phyloP scores from a whole-genome alignment of 2,888 invertebrate genomes.

The Gymnosoma rotundatum region DNA sequence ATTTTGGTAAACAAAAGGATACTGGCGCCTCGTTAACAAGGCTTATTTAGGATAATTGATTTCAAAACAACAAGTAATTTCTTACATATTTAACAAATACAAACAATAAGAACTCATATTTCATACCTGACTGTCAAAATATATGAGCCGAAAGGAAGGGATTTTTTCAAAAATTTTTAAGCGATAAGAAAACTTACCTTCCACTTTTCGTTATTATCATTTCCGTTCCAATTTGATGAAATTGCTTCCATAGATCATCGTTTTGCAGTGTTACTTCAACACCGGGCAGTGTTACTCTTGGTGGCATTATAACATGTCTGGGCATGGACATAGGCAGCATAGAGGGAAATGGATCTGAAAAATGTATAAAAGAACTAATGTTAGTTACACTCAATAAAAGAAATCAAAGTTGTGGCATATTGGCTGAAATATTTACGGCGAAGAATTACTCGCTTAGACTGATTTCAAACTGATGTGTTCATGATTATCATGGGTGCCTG shows the following conservation, averaged over 20 bases:
- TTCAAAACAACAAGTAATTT: slow-evolving; percentile 32
- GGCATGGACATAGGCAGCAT: slow-evolving; percentile 80
- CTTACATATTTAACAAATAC: background rate
- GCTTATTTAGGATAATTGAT: slow-evolving; percentile 56
- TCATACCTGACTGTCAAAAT: slow-evolving; percentile 9
- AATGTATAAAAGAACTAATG: background rate
- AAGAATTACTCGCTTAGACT: no score
- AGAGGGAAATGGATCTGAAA: slow-evolving; percentile 81
- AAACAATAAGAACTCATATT: slow-evolving; percentile 23
- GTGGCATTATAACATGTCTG: slow-evolving; percentile 80
- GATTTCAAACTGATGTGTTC: no score
- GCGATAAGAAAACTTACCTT: slow-evolving; percentile 84
- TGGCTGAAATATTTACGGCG: no score
- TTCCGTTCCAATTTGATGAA: slow-evolving; percentile 89
- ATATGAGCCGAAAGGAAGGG: background rate
- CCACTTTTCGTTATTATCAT: slow-evolving; percentile 94
- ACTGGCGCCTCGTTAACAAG: slow-evolving; percentile 67
- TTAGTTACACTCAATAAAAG: no score
- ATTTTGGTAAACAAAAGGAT: slow-evolving; percentile 58
- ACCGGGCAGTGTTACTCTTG: slow-evolving; percentile 80
- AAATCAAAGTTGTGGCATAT: background rate
- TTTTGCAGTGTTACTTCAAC: slow-evolving; percentile 86
- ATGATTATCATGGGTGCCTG: no score
- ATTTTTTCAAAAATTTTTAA: background rate
- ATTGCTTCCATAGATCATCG: slow-evolving; percentile 88